Conservation (phyloP, 2,113 vertebrate genomes). For the Dicentrarchus labrax region DNA sequence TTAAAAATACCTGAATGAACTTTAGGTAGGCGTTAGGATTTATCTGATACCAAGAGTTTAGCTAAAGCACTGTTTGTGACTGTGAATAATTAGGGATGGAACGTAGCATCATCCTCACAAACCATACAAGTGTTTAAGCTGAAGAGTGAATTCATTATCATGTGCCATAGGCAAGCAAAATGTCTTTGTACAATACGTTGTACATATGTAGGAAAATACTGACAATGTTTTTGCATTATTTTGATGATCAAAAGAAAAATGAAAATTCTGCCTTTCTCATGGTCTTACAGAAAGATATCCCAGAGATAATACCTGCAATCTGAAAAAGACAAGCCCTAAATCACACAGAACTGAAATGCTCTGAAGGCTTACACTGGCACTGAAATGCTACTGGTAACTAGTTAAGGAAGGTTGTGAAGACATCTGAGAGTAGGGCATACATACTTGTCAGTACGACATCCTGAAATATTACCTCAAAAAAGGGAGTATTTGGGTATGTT, state of each 20-base stretch:
- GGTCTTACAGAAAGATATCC: slow-evolving; percentile 32
- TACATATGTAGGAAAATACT: not conserved
- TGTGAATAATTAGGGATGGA: not conserved
- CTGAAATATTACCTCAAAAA: slow-evolving; percentile 60
- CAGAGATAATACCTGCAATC: slow-evolving; percentile 52
- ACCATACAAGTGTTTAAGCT: not conserved
- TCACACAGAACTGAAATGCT: slow-evolving; percentile 39
- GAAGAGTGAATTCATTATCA: slow-evolving; percentile 4
- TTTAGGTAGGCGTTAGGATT: not conserved
- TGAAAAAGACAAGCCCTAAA: slow-evolving; percentile 16
- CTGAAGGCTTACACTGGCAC: slow-evolving; percentile 54
- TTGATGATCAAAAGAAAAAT: not conserved
- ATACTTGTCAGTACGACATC: slow-evolving; percentile 52
- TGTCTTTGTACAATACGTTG: not conserved
- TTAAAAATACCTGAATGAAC: slow-evolving; percentile 28
- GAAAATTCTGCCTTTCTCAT: not conserved
- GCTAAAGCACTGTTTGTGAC: not conserved
- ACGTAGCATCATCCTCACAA: not conserved
- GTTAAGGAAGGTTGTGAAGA: slow-evolving; percentile 66
- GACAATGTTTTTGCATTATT: slow-evolving; percentile 14
- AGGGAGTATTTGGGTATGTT: not conserved
- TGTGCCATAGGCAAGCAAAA: not conserved
- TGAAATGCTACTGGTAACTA: slow-evolving; percentile 56
- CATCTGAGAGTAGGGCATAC: slow-evolving; percentile 43
- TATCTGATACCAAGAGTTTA: not conserved